Percentiles rank a stretch among this genome's conserved stretches.
Conservation (phyloP, 2,888 invertebrate species). For the Galeruca laticollis region DNA sequence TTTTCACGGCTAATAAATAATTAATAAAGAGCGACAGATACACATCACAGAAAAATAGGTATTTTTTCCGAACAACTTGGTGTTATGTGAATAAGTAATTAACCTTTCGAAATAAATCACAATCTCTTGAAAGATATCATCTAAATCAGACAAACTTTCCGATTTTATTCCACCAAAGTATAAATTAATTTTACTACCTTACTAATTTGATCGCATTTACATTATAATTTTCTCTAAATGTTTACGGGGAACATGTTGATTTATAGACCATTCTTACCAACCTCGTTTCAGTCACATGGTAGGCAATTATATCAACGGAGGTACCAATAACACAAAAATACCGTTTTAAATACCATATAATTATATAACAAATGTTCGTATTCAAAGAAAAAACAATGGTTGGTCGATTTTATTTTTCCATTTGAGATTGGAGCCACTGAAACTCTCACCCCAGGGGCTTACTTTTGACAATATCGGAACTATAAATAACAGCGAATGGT, state of each 20-base stretch:
- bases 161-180: conserved; percentile 42
- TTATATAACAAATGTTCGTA: conserved; percentile 55
- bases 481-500: conserved; percentile 65
- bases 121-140: conserved; percentile 37
- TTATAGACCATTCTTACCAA: conserved; percentile 47
- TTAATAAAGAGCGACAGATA: neutral
- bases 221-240: conserved; percentile 43
- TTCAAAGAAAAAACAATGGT: conserved; percentile 47
- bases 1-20: neutral
- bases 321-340: conserved; percentile 54
- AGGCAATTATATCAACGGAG: conserved; percentile 50
- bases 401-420: conserved; percentile 5
- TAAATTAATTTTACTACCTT: conserved; percentile 43
- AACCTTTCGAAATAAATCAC: conserved; percentile 38
- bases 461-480: conserved; percentile 62
- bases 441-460: conserved; percentile 52
- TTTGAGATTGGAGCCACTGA: conserved; percentile 54
- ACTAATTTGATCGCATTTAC: conserved; percentile 40
- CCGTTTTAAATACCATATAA: conserved; percentile 54
- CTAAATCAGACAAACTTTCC: conserved; percentile 34
- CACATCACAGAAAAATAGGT: neutral
- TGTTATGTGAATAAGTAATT: conserved; percentile 38
- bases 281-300: conserved; percentile 43
- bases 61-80: conserved; percentile 9
- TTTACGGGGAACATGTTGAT: conserved; percentile 44